A percentile compares a stretch with the other conserved stretches of the same genome.
Conservation (phyloP, 2,888 invertebrate genomes). For the Camptogramma bilineatum region DNA sequence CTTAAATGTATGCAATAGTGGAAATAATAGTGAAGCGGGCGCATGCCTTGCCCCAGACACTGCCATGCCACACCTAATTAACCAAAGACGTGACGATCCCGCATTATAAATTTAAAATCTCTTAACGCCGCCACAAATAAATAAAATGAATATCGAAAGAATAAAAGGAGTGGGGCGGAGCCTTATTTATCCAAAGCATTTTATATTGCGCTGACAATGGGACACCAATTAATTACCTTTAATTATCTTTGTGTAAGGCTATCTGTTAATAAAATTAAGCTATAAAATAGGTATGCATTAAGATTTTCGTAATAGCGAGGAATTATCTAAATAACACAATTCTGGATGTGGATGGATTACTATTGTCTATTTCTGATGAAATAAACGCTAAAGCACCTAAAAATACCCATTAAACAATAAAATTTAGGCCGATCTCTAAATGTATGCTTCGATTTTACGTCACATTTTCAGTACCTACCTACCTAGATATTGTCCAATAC, state of each 20-base stretch:
- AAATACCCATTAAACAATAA: background rate
- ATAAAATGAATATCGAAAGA: conserved; percentile 58
- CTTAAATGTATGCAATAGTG: conserved; percentile 57
- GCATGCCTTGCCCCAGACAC: conserved; percentile 56
- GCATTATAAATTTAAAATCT: conserved; percentile 79
- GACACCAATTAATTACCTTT: conserved; percentile 42
- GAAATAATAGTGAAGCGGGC: conserved; percentile 67
- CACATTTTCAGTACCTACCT: too few species aligned
- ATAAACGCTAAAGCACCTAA: background rate
- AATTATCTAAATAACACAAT: too few species aligned
- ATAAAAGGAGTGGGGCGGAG: conserved; percentile 40
- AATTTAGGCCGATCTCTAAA: too few species aligned
- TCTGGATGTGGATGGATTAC: too few species aligned
- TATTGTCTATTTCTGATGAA: too few species aligned
- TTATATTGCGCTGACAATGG: conserved; percentile 45
- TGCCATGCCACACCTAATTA: conserved; percentile 73
- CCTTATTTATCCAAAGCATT: conserved; percentile 45
- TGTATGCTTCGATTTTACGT: too few species aligned
- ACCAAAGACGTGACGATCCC: conserved; percentile 75
- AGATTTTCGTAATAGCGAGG: background rate
- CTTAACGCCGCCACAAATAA: conserved; percentile 58
- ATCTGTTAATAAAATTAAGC: conserved; percentile 6
- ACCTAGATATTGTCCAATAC: too few species aligned
- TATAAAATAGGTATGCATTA: background rate
- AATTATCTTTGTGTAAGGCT: conserved; percentile 26